Evolutionary conservation across 2,888 invertebrate species (phyloP), one percentile per base, ranked within the genome.

Genomic region (Tipula vernalis): DNA sequence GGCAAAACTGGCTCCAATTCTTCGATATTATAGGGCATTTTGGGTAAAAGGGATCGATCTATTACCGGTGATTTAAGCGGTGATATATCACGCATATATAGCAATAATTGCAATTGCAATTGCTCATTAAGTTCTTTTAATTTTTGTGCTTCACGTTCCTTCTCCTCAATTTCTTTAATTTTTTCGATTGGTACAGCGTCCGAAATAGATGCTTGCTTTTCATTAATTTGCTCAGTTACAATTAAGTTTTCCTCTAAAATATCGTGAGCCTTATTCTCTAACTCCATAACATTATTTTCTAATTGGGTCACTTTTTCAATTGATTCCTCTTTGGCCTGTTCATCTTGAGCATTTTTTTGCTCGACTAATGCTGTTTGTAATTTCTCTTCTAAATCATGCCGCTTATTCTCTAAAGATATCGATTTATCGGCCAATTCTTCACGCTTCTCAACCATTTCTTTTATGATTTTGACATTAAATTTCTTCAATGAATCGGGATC

Each of bases 1-100:
- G 92, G 0, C 6, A 6, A 5, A 5, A 94, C 92, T 0, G 94
- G 94, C 88, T 94, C 93, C 89, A 95, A 94, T 91, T 94, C 94
- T 15, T 94, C 92, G 89, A 90, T 91, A 88, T 89, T 89, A 44
- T 3, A 3, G 10, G 44, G 39, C 90, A 89, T 10, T 91, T 90
- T 89, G 88, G 91, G 88, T 87, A 91, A 91, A 42, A 88, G 87
- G 88, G 92, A 93, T 87, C 95, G 93, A 92, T 95, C 95, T 90
- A 95, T 93, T 41, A 91, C 89, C 0, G 95, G 95, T 47, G 90
- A 88, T 0, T 86, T 28, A 28, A 36, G 84, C 42, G 39, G 39
- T 39, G 13, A n/a, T n/a, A n/a, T n/a, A n/a, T n/a, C n/a, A n/a
- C n/a, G n/a, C n/a, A n/a, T n/a, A n/a, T n/a, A n/a, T n/a, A n/a